Conservation (phyloP, 1,140 invertebrate genomes). For the Hyles euphorbiae region DNA sequence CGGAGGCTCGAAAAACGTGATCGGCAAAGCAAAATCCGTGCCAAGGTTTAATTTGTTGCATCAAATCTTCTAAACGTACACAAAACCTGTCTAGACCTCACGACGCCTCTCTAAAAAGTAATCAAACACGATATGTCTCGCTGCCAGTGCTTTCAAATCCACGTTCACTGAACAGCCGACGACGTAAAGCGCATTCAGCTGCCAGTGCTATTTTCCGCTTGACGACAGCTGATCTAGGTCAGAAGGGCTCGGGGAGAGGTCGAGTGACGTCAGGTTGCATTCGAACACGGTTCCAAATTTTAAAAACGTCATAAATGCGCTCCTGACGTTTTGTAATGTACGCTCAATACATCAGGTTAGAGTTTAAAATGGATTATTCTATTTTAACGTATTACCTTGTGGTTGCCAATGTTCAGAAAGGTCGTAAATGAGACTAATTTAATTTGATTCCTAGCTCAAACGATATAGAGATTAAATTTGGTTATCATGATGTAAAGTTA, state of each 20-base stretch:
- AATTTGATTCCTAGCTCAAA: slow-evolving; percentile 24
- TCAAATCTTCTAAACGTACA: slow-evolving; percentile 32
- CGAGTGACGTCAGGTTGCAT: slow-evolving; percentile 58
- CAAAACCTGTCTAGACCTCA: slow-evolving; percentile 46
- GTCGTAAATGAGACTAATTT: slow-evolving; percentile 28
- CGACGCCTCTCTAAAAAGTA: slow-evolving; percentile 34
- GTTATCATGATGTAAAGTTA: slow-evolving; percentile 22
- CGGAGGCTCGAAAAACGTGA: slow-evolving; percentile 21
- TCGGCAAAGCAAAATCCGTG: slow-evolving; percentile 34
- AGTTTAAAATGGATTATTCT: slow-evolving; percentile 24
- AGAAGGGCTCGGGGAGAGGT: slow-evolving; percentile 51
- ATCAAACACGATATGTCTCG: slow-evolving; percentile 23
- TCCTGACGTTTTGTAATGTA: slow-evolving; percentile 13
- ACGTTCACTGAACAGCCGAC: slow-evolving; percentile 2
- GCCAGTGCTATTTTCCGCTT: slow-evolving; percentile 41
- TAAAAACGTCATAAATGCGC: slow-evolving; percentile 29
- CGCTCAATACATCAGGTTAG: slow-evolving; percentile 18
- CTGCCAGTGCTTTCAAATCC: slow-evolving; percentile 26
- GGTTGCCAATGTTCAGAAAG: slow-evolving; percentile 30
- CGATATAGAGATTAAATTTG: slow-evolving; percentile 23
- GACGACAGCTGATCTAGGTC: slow-evolving; percentile 56
- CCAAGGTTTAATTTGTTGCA: slow-evolving; percentile 50
- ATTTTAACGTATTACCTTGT: slow-evolving; percentile 37
- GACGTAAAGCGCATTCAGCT: slow-evolving; percentile 21
- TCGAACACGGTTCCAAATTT: slow-evolving; percentile 34